These are phyloP conservation scores for Diplolepis rosae DNA, from an alignment of 2,888 invertebrate genomes.

Conservation along the genomic window DNA sequence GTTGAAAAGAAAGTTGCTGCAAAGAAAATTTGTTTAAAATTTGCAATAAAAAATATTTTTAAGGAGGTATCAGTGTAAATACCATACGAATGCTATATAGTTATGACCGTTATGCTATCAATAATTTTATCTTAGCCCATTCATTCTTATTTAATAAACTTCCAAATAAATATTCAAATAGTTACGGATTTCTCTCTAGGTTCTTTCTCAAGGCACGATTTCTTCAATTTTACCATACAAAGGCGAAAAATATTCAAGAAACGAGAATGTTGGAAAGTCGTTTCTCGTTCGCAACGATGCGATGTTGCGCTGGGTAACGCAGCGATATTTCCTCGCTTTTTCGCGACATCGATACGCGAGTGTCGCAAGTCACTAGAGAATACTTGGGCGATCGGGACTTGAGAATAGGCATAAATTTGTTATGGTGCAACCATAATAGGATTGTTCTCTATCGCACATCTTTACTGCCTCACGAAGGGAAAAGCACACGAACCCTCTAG, in stretches of 20 bases:
- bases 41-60: background rate
- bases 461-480: background rate
- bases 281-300: conserved; percentile 8
- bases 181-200: background rate
- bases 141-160: conserved; percentile 24
- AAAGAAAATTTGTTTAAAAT: no score
- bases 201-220: background rate
- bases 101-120: background rate
- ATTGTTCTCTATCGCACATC: conserved; percentile 19
- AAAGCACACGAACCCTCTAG: background rate
- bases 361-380: conserved; percentile 14
- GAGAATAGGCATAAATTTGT: conserved; percentile 10
- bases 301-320: background rate
- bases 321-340: conserved; percentile 18
- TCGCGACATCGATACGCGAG: conserved; percentile 11
- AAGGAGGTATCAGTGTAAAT: background rate
- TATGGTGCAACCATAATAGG: conserved; percentile 24
- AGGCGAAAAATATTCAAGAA: conserved; percentile 21
- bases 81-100: background rate
- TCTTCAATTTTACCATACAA: conserved; percentile 24
- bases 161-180: conserved; percentile 7
- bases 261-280: conserved; percentile 12
- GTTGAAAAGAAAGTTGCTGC: background rate
- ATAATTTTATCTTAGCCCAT: background rate
- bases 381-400: conserved; percentile 3